Percentiles rank a stretch among this genome's conserved stretches.
Evolutionary conservation across 2,888 invertebrate genomes (phyloP).

Genomic region (Limenitis camilla): DNA sequence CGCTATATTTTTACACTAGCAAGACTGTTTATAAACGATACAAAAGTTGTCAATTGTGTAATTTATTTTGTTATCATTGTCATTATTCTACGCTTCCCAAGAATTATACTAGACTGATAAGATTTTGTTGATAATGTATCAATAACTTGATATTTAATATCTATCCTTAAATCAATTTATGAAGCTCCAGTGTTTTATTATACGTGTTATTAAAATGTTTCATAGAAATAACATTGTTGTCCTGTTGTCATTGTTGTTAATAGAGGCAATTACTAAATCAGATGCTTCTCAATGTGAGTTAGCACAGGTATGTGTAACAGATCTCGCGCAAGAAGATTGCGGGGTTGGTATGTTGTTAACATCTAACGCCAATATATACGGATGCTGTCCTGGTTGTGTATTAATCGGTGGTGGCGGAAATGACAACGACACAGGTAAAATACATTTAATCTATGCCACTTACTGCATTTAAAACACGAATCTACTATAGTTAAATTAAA

Average conservation of each 20-base stretch:
- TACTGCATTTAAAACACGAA: no score
- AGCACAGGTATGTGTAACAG: constrained; percentile 54
- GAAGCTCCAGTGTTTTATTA: constrained; percentile 18
- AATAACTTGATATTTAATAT: constrained; percentile 41
- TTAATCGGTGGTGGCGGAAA: constrained; percentile 27
- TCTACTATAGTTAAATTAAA: no score
- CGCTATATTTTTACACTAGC: not conserved
- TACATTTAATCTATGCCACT: no score
- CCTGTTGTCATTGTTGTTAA: constrained; percentile 22
- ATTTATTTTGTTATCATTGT: not conserved
- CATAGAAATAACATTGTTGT: constrained; percentile 4
- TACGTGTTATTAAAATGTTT: constrained; percentile 1
- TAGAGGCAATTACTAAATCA: constrained; percentile 15
- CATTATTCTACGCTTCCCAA: constrained; percentile 9
- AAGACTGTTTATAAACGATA: not conserved
- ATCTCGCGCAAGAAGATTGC: constrained; percentile 45
- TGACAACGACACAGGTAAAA: constrained; percentile 11
- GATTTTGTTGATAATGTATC: constrained; percentile 24
- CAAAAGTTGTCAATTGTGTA: not conserved
- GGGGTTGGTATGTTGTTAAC: constrained; percentile 34
- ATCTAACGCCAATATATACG: constrained; percentile 41
- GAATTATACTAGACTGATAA: constrained; percentile 24
- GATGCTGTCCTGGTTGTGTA: constrained; percentile 64
- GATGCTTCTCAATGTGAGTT: constrained; percentile 36
- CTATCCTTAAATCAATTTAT: constrained; percentile 22